Conservation (phyloP, 2,113 vertebrate species). For the Herpailurus yagouaroundi region DNA sequence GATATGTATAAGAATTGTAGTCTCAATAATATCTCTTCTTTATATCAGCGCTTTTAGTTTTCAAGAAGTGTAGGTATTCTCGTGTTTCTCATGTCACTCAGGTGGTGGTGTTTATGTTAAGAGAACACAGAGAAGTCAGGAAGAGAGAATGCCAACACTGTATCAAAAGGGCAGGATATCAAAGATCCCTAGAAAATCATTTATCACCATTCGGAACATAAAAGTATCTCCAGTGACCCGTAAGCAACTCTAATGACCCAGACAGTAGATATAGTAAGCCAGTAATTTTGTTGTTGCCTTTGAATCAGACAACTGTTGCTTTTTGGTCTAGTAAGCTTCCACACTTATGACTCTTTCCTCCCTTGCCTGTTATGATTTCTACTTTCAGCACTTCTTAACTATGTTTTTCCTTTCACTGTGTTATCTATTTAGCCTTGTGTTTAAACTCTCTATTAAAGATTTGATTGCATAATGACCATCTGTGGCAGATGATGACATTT, state of each 20-base stretch:
- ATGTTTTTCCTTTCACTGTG: neutral
- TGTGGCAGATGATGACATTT: neutral
- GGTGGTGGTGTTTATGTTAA: neutral
- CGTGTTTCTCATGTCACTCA: neutral
- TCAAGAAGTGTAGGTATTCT: neutral
- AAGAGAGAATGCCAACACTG: neutral
- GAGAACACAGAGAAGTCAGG: neutral
- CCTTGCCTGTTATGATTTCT: neutral
- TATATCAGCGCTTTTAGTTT: neutral
- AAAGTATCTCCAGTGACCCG: conserved; percentile 6
- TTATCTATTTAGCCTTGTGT: neutral
- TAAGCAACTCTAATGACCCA: neutral
- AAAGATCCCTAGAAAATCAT: conserved; percentile 16
- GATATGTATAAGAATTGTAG: neutral
- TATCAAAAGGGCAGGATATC: conserved; percentile 35
- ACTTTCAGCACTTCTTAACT: neutral
- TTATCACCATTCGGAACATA: conserved; percentile 32
- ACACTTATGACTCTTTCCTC: neutral
- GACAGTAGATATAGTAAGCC: neutral
- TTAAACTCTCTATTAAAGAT: neutral
- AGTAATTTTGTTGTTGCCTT: neutral
- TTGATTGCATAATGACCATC: neutral
- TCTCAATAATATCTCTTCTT: neutral
- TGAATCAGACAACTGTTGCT: neutral
- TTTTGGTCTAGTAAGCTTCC: neutral